These are phyloP conservation scores for Platygyra sinensis DNA, from an alignment of 64 coral and sea anemone genomes.

Conservation along the genomic window DNA sequence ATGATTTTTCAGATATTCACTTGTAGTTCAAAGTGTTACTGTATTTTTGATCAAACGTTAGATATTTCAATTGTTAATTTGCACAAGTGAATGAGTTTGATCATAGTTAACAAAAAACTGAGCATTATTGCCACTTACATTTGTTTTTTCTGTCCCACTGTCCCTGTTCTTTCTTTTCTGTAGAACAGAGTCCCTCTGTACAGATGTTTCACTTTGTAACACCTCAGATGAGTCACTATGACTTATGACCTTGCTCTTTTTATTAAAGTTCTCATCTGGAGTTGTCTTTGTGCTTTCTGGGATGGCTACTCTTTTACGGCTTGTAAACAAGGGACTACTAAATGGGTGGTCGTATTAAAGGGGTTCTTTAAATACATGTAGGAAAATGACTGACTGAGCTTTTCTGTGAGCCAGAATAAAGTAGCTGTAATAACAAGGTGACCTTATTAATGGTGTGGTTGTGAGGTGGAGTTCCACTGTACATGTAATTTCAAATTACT, in stretches of 20 bases:
- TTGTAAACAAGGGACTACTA: not conserved
- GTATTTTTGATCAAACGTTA: too few relatives aligned
- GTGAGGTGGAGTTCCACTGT: too few relatives aligned
- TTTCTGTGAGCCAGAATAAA: too few relatives aligned
- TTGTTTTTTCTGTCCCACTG: not conserved
- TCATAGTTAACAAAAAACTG: not conserved
- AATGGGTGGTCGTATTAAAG: not conserved
- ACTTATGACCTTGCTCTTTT: slow-evolving; percentile 15
- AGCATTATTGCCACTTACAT: not conserved
- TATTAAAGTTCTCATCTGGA: not conserved
- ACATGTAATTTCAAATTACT: too few relatives aligned
- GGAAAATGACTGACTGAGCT: too few relatives aligned
- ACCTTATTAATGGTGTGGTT: too few relatives aligned
- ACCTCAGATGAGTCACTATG: not conserved
- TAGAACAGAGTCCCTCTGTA: not conserved
- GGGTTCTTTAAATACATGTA: too few relatives aligned
- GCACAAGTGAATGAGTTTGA: too few relatives aligned
- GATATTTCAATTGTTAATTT: too few relatives aligned
- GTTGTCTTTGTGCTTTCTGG: not conserved
- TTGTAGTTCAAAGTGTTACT: too few relatives aligned
- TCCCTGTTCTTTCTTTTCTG: slow-evolving; percentile 10
- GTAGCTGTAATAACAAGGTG: too few relatives aligned
- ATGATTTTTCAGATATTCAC: too few relatives aligned
- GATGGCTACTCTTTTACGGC: not conserved
- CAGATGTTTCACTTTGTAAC: not conserved